These are phyloP conservation scores for Eulemur coronatus DNA, from an alignment of 2,797 vertebrate species.

Conservation along the genomic window DNA sequence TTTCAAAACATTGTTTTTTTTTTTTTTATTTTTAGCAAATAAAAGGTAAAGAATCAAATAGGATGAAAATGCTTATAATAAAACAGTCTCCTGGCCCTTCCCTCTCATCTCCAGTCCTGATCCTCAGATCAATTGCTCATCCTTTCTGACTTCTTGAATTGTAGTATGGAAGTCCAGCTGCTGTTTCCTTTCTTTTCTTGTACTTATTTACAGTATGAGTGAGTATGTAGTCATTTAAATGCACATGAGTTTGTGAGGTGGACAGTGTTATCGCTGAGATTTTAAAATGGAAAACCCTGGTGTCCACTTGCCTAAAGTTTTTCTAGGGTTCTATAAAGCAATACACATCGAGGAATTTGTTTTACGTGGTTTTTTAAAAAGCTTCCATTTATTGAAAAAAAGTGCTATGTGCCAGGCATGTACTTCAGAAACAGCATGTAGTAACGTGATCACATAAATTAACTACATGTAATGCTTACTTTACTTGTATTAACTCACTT, in stretches of 20 bases:
- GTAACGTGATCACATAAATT: not conserved
- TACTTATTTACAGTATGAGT: not conserved
- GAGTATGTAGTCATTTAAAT: not conserved
- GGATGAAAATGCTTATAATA: not conserved
- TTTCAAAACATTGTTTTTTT: not conserved
- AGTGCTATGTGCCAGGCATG: not conserved
- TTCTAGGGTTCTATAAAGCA: not conserved
- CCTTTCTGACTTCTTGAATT: not conserved
- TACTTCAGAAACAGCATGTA: not conserved
- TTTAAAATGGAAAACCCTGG: not conserved
- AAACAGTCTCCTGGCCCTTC: not conserved
- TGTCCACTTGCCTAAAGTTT: not conserved
- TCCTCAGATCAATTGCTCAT: not conserved
- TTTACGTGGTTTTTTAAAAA: not conserved
- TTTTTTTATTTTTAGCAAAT: not conserved
- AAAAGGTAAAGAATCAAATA: not conserved
- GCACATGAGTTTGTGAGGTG: not conserved
- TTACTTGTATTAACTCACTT: not conserved
- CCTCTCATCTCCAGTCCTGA: not conserved
- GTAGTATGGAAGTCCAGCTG: not conserved
- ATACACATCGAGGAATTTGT: not conserved
- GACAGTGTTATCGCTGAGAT: not conserved
- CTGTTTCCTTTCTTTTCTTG: not conserved
- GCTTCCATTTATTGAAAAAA: not conserved
- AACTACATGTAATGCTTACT: not conserved